Evolutionary conservation across 35 echinoderm and acorn worm species (phyloP), one percentile per base, ranked within the genome.

Genomic region (Acanthaster planci): DNA sequence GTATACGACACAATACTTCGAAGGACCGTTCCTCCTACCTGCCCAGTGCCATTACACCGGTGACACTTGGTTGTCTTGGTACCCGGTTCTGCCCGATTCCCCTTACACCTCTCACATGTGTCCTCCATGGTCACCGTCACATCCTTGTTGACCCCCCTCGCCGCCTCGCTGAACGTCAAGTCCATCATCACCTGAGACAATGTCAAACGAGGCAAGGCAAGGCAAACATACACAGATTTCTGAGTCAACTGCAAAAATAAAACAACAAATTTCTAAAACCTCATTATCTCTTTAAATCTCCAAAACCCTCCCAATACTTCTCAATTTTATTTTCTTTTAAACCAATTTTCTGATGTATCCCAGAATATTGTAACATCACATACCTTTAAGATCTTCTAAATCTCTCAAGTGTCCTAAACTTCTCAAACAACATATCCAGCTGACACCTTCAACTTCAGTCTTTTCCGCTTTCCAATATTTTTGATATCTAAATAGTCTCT

Each of bases 91-190:
- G 95, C 88, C 75, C 88, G 85, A 17, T 79, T 82, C 39, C 95
- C 95, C 38, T 98, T 93, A 78, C 95, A 98, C 19, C 95, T 75
- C 19, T 87, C 77, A 86, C 95, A 98, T n/a, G 82, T 78, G 76
- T 98, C 95, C 75, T 98, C 91, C 23, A 94, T 90, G 52, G 77
- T 82, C 17, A 98, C 77, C 5, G 39, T 91, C 5, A 98, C 76
- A 32, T 94, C 95, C 60, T 94, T 98, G 60, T 98, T 98, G 14
- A 98, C 88, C 67, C 95, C 95, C 35, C 95, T 59, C 18, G 91
- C 91, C 2, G 95, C 88, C 80, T 98, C 95, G 58, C 89, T 94
- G 78, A 98, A 98, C 40, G 91, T 91, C 19, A 98, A 79, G 54
- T 98, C 95, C 95, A 98, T 98, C 85, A 91, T 91, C 21, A 94